These are phyloP conservation scores for Neoaliturus tenellus DNA, from an alignment of 2,888 invertebrate genomes.

Conservation along the genomic window DNA sequence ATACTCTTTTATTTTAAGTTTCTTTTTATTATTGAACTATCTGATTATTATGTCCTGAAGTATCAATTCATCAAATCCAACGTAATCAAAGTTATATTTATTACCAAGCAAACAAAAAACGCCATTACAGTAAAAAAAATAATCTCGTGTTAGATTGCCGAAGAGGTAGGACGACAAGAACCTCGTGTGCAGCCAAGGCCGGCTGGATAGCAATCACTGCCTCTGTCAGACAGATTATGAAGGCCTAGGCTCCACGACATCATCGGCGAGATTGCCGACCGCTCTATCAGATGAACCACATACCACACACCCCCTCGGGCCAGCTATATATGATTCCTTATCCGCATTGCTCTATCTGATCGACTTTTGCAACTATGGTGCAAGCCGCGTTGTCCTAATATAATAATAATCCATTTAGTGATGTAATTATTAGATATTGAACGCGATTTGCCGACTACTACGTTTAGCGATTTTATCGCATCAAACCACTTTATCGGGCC, in stretches of 20 bases:
- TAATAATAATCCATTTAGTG: constrained; percentile 2
- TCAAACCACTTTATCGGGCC: background rate
- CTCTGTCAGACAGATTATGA: background rate
- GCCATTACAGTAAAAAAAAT: too few relatives aligned
- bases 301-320: background rate
- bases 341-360: constrained; percentile 25
- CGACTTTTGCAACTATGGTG: background rate
- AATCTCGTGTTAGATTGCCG: too few relatives aligned
- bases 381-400: background rate
- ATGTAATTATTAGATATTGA: background rate
- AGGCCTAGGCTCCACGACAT: constrained; percentile 4
- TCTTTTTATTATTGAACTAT: too few relatives aligned
- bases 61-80: too few relatives aligned
- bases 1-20: too few relatives aligned
- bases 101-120: too few relatives aligned
- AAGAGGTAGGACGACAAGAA: too few relatives aligned
- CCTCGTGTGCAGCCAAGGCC: background rate
- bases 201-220: constrained; percentile 8
- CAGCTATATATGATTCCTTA: constrained; percentile 4
- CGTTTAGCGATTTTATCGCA: background rate
- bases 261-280: constrained; percentile 17
- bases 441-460: background rate
- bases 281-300: constrained; percentile 23
- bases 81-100: too few relatives aligned
- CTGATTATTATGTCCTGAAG: too few relatives aligned